Evolutionary conservation across 1,140 invertebrate genomes (phyloP).

Genomic region (Neoseiulus cucumeris): DNA sequence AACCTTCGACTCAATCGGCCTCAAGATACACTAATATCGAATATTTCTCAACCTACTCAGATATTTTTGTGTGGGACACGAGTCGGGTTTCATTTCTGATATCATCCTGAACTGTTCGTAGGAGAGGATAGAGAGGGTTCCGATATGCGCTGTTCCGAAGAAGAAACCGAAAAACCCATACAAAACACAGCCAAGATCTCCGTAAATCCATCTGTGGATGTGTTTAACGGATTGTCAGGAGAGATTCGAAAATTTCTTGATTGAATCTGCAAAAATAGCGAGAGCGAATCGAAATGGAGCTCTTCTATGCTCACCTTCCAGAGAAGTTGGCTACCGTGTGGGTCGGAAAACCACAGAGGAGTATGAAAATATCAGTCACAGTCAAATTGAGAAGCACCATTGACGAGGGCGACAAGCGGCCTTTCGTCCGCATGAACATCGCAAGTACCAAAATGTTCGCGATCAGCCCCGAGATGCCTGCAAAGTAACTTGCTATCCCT

Average conservation of each 20-base stretch:
- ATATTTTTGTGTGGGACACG: neutral
- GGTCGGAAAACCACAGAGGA: constrained; percentile 21
- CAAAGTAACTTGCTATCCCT: neutral
- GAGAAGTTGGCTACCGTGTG: constrained; percentile 19
- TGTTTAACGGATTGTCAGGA: no score
- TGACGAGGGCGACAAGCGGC: constrained; percentile 19
- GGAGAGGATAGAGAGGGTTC: constrained; percentile 24
- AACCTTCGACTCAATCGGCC: neutral
- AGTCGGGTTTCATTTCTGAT: constrained; percentile 1
- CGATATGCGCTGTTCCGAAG: constrained; percentile 25
- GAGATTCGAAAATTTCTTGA: no score
- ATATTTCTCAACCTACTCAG: neutral
- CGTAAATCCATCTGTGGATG: constrained; percentile 26
- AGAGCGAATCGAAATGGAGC: no score
- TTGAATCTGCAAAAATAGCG: no score
- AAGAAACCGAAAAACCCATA: constrained; percentile 29
- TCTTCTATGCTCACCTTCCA: constrained; percentile 15
- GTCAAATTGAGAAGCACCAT: constrained; percentile 21
- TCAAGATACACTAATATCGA: neutral
- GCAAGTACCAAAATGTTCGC: constrained; percentile 20
- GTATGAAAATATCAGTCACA: constrained; percentile 21
- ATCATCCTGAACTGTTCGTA: constrained; percentile 25
- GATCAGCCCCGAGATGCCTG: constrained; percentile 19
- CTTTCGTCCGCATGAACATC: constrained; percentile 19
- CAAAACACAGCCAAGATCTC: constrained; percentile 24